phyloP scores from a whole-genome alignment of 2,888 invertebrate genomes.

The Mechanitis mazaeus region DNA sequence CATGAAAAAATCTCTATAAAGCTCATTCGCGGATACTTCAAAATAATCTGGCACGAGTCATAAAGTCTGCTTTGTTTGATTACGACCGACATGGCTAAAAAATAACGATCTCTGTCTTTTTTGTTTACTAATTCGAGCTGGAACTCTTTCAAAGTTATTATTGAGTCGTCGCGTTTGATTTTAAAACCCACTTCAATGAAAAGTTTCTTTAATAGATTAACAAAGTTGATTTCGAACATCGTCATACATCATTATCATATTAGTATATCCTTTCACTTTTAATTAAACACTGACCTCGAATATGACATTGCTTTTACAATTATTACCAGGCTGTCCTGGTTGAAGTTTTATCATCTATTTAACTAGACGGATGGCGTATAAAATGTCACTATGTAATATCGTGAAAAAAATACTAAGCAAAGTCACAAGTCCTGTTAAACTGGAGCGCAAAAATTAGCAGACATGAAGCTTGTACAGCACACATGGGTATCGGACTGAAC shows the following conservation, averaged over 20 bases:
- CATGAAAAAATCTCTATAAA: slow-evolving; percentile 1
- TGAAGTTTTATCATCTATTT: too few relatives aligned
- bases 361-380: too few relatives aligned
- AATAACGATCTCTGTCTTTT: slow-evolving; percentile 12
- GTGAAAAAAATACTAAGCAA: neutral
- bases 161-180: neutral
- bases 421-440: neutral
- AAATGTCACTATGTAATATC: neutral
- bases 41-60: slow-evolving; percentile 10
- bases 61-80: slow-evolving; percentile 10
- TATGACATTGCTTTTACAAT: neutral
- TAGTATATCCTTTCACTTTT: neutral
- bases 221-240: neutral
- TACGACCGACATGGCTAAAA: slow-evolving; percentile 9
- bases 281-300: slow-evolving; percentile 2
- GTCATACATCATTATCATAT: neutral
- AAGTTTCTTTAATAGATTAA: neutral
- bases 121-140: slow-evolving; percentile 17
- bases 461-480: neutral
- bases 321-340: neutral
- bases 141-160: neutral
- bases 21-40: neutral
- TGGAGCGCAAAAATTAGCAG: slow-evolving; percentile 1
- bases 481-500: slow-evolving; percentile 3
- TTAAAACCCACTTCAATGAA: neutral